Evolutionary conservation across 2,113 vertebrate genomes (phyloP).

Genomic region (Upupa epops): DNA sequence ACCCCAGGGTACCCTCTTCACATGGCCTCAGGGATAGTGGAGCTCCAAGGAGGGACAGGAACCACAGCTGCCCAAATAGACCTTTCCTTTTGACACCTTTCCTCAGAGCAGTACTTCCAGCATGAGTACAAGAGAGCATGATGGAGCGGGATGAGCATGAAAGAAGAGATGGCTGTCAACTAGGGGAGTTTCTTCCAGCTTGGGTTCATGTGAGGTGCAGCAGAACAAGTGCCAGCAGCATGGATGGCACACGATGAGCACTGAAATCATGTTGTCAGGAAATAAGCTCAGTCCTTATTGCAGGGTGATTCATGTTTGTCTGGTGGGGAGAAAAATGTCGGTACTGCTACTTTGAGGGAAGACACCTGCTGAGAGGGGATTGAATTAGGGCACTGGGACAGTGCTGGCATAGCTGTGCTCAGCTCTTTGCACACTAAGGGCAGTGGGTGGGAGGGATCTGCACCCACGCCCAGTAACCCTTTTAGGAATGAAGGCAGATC

Average conservation of each 20-base stretch:
- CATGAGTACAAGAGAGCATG: accelerated
- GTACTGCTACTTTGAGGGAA: background rate
- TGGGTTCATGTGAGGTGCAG: background rate
- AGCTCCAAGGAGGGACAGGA: background rate
- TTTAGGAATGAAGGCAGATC: background rate
- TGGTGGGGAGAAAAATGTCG: background rate
- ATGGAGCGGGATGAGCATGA: accelerated
- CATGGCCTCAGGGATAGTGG: background rate
- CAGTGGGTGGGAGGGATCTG: background rate
- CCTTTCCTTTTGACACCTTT: background rate
- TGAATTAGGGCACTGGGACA: background rate
- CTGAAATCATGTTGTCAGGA: too few species aligned
- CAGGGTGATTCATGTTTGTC: background rate
- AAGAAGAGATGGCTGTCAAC: background rate
- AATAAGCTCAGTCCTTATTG: background rate
- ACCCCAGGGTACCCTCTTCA: background rate
- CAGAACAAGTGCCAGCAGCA: accelerated
- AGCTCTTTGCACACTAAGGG: background rate
- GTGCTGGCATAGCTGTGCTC: background rate
- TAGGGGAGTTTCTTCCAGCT: background rate
- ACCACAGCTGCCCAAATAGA: background rate
- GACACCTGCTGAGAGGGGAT: background rate
- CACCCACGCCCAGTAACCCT: background rate
- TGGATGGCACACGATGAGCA: accelerated
- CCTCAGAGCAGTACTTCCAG: accelerated